Conservation (phyloP, 2,113 vertebrate genomes). For the Calyptommatus sinebrachiatus region DNA sequence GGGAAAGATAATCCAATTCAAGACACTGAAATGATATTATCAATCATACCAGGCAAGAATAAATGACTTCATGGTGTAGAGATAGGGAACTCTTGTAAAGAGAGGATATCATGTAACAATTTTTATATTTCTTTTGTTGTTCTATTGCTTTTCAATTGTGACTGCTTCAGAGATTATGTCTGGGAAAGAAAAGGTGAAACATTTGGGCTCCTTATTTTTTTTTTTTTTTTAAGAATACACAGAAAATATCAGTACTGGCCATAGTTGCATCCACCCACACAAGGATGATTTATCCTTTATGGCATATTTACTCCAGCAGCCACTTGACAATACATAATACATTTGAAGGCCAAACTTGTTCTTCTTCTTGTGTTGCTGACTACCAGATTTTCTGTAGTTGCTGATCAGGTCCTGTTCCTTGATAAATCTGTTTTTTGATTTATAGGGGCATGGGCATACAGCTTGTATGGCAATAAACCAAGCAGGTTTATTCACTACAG, state of each 20-base stretch:
- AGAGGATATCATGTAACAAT: too few relatives aligned
- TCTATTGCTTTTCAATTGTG: background rate
- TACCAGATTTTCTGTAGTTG: background rate
- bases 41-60: background rate
- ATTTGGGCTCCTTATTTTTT: background rate
- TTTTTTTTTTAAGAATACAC: background rate
- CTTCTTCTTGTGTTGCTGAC: background rate
- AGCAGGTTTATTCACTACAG: background rate
- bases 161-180: background rate
- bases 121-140: background rate
- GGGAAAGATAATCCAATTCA: background rate
- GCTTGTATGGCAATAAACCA: background rate
- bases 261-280: background rate
- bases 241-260: background rate
- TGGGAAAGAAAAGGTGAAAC: background rate
- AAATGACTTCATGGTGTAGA: too few relatives aligned
- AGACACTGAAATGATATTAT: background rate
- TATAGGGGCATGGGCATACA: background rate
- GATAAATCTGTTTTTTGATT: slow-evolving; percentile 3
- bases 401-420: background rate
- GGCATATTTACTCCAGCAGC: background rate
- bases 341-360: slow-evolving; percentile 12
- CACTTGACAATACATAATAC: background rate
- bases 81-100: too few relatives aligned
- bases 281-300: slow-evolving; percentile 8